Base-by-base conservation (phyloP, 2,797 vertebrate species). In the Denticeps clupeoides region DNA sequence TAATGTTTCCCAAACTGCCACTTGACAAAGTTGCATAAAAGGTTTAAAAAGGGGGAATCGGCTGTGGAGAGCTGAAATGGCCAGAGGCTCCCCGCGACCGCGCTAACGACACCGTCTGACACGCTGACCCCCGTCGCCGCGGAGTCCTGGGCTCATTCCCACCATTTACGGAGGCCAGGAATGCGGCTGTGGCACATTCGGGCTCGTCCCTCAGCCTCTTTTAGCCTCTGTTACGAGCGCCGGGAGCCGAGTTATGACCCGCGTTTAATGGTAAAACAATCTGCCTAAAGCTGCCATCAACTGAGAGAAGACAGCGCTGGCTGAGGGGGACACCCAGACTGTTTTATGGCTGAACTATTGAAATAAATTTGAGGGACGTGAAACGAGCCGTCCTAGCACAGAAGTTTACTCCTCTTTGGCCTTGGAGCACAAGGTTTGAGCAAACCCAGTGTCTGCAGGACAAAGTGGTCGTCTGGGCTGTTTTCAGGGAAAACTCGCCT, bases 1-100 rank as follows among this genome's bases (percentile, higher is more conserved):
- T 78, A 65, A 63, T 57, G 45, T 61, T 64, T 64, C 58, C 65
- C 64, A 38, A 59, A 65, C 59, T 68, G 61, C 55, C 53, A 62
- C 49, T 73, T 74, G 56, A 64, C 59, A 62, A 53, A 5, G 23
- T 52, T 10, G 33, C 41, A 21, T 69, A 33, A 42, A 69, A 69
- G 42, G 55, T 60, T 71, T 70, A 50, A 71, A 46, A 32, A 43
- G 38, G 15, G 58, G 49, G 41, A 47, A 52, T 47, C 27, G 38
- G 47, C 13, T 33, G 5, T 10, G 8, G 48, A 28, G 18, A 18
- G 29, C 21, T 40, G 27, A 18, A 40, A 24, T 31, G 23, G 45
- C 31, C 56, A 49, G 53, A 49, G 47, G 48, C 50, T 37, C 48
- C 45, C 41, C 58, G 50, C 44, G 49, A 55, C 55, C 62, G 50